A percentile compares a stretch with the other conserved stretches of the same genome.
Conservation (phyloP, 1,140 invertebrate species). For the Drosophila navojoa region DNA sequence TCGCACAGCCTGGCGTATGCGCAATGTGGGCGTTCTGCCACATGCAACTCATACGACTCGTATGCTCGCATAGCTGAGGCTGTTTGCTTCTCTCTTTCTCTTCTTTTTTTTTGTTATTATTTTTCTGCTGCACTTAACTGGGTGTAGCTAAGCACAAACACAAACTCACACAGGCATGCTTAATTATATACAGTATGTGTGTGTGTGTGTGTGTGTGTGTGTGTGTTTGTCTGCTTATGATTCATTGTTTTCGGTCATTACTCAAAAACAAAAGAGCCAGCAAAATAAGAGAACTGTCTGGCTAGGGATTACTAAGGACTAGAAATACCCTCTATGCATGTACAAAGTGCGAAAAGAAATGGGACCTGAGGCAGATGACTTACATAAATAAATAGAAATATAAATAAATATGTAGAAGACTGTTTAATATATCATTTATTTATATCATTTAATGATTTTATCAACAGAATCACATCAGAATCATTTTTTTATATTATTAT, state of each 20-base stretch:
- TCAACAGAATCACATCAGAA: too few relatives aligned
- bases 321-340: neutral
- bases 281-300: neutral
- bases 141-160: constrained; percentile 27
- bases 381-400: too few relatives aligned
- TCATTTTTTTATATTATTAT: too few relatives aligned
- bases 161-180: neutral
- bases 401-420: too few relatives aligned
- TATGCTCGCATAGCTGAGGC: constrained; percentile 31
- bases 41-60: constrained; percentile 21
- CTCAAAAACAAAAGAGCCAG: neutral
- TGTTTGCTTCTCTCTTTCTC: neutral
- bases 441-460: too few relatives aligned
- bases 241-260: constrained; percentile 24
- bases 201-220: too few relatives aligned
- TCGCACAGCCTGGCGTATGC: constrained; percentile 43
- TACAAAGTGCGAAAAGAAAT: neutral
- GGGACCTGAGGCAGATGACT: too few relatives aligned
- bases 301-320: neutral
- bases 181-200: neutral
- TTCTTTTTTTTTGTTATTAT: neutral
- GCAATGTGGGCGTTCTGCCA: constrained; percentile 52
- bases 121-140: constrained; percentile 34
- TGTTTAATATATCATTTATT: too few relatives aligned
- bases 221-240: constrained; percentile 18